Base-by-base conservation (phyloP, 2,888 invertebrate genomes). In the Philereme transversata region DNA sequence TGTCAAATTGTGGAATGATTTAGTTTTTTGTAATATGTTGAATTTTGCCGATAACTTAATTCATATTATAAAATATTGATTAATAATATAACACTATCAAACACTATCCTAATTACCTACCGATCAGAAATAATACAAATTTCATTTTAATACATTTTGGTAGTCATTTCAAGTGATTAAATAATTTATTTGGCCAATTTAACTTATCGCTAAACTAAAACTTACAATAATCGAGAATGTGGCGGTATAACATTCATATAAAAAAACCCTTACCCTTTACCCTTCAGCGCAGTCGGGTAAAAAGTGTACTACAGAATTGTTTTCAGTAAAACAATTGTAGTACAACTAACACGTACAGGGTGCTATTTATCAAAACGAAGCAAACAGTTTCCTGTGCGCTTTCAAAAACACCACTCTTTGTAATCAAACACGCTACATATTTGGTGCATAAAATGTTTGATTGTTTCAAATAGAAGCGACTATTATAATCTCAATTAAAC, bases 121-220 rank as follows among this genome's bases (percentile, higher is more conserved):
- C 66, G 71, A 74, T 71, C 70, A 70, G 70, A 75, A 74, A 68
- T 64, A 62, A 65, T 66, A 65, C 54, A 62, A 75, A 74, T 72
- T 64, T 74, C 69, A 73, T 72, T 75, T 74, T 77, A 84, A 85
- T 86, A 86, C 83, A 81, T 83, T 80, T 83, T 78, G 82, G 83
- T 83, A 67, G 64, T 57, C 52, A 62, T 63, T 57, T 45, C 56
- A 67, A 72, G 70, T 66, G 67, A 67, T 74, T 74, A 73, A 76
- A 77, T 77, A 76, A 68, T 75, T 75, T 75, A 79, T 84, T 84
- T 83, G 83, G 83, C 82, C 81, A 75, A 81, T 77, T 76, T 70
- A 73, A 76, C 79, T 78, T 80, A 81, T 68, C 58, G 59, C 65
- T 71, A 69, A 51, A 62, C 36, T 70, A 63, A 62, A 71, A 66